phyloP scores from a whole-genome alignment of 92 coral and sea anemone species.

The Palythoa caribaeorum region DNA sequence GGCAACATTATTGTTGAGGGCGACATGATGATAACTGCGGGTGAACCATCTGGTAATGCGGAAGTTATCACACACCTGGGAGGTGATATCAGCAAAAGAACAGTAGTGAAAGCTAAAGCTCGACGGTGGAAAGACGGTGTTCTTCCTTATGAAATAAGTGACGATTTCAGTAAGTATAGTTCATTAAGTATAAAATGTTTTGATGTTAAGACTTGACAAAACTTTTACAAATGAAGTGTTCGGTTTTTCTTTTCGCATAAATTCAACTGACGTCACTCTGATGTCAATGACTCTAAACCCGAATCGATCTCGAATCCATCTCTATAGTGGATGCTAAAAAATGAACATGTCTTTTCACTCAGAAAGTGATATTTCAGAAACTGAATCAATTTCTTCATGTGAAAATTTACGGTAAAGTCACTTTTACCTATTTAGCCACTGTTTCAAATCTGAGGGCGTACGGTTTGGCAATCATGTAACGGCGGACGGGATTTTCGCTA shows the following conservation, averaged over 20 bases:
- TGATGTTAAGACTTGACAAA: background rate
- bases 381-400: no score
- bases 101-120: background rate
- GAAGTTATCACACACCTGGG: background rate
- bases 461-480: no score
- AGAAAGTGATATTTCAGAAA: no score
- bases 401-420: no score
- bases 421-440: no score
- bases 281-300: background rate
- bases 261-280: background rate
- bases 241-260: no score
- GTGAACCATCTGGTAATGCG: background rate
- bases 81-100: background rate
- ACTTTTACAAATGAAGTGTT: background rate
- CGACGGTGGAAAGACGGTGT: background rate
- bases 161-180: background rate
- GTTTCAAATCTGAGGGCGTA: no score
- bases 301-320: no score
- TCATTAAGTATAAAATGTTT: background rate
- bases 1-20: background rate
- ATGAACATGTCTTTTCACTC: no score
- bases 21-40: background rate
- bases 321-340: no score
- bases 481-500: no score
- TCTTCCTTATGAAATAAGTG: background rate